Conservation (phyloP, 2,888 invertebrate species). For the Plebejus argus region DNA sequence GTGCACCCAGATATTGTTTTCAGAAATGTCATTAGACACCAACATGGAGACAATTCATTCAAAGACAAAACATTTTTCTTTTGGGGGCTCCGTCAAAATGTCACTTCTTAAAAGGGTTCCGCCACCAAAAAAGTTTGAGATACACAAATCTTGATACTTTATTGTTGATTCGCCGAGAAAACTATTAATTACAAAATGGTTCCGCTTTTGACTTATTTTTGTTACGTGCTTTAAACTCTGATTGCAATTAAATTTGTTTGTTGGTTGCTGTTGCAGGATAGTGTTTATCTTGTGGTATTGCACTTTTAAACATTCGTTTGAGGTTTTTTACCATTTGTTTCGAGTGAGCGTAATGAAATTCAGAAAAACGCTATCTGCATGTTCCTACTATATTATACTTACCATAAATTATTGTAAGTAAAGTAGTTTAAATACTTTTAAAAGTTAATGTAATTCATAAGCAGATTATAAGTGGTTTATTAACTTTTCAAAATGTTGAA, state of each 20-base stretch:
- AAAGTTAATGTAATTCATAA: neutral
- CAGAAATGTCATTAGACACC: too few relatives aligned
- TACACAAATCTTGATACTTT: slow-evolving; percentile 1
- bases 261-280: neutral
- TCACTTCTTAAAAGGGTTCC: too few relatives aligned
- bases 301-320: neutral
- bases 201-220: slow-evolving; percentile 17
- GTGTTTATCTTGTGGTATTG: slow-evolving; percentile 1
- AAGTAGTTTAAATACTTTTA: neutral
- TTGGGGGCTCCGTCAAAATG: too few relatives aligned
- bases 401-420: neutral
- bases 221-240: slow-evolving; percentile 21
- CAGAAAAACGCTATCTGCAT: neutral
- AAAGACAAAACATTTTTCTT: too few relatives aligned
- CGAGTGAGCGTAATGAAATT: neutral
- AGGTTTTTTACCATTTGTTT: slow-evolving; percentile 18
- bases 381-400: too few relatives aligned
- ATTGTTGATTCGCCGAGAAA: neutral
- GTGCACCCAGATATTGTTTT: too few relatives aligned
- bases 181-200: slow-evolving; percentile 6
- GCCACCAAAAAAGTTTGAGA: too few relatives aligned
- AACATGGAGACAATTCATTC: too few relatives aligned
- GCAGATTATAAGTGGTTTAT: too few relatives aligned
- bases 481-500: too few relatives aligned
- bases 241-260: slow-evolving; percentile 26